phyloP scores from a whole-genome alignment of 1,140 invertebrate genomes.

The Andrena cerasifolii region DNA sequence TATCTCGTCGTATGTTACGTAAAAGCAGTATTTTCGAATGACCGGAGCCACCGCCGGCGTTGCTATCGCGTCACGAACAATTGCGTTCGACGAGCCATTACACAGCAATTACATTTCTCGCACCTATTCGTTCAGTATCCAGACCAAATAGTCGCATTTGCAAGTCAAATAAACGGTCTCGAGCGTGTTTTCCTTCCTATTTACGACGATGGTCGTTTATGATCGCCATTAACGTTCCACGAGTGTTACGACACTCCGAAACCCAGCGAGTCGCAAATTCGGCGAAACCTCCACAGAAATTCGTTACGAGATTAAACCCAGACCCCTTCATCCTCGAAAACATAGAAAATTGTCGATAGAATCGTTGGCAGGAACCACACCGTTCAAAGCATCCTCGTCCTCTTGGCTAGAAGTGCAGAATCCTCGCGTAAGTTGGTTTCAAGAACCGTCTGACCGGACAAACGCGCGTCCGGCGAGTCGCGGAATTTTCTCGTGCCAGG shows the following conservation, averaged over 20 bases:
- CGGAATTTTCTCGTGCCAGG: conserved; percentile 29
- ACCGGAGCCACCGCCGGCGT: too few species aligned
- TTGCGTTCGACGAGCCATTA: conserved; percentile 27
- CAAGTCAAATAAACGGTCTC: conserved; percentile 59
- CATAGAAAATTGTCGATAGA: conserved; percentile 6
- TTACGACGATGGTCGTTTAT: conserved; percentile 51
- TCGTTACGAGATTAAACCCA: background rate
- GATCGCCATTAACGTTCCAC: conserved; percentile 46
- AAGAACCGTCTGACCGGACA: background rate
- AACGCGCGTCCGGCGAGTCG: conserved; percentile 19
- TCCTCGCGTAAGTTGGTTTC: background rate
- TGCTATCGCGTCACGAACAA: conserved; percentile 39
- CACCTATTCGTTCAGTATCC: conserved; percentile 47
- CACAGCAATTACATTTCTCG: conserved; percentile 42
- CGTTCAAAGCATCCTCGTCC: background rate
- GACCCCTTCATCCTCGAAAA: background rate
- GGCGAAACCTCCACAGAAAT: background rate
- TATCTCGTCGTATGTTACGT: too few species aligned
- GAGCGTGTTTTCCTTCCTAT: conserved; percentile 36
- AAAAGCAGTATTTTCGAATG: too few species aligned
- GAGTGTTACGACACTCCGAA: background rate
- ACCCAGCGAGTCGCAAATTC: background rate
- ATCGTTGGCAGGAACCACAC: background rate
- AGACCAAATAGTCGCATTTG: conserved; percentile 52
- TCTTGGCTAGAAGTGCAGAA: background rate